A percentile compares a stretch with the other conserved stretches of the same genome.
Conservation (phyloP, 2,113 vertebrate genomes). For the Pomatorhinus ruficollis region DNA sequence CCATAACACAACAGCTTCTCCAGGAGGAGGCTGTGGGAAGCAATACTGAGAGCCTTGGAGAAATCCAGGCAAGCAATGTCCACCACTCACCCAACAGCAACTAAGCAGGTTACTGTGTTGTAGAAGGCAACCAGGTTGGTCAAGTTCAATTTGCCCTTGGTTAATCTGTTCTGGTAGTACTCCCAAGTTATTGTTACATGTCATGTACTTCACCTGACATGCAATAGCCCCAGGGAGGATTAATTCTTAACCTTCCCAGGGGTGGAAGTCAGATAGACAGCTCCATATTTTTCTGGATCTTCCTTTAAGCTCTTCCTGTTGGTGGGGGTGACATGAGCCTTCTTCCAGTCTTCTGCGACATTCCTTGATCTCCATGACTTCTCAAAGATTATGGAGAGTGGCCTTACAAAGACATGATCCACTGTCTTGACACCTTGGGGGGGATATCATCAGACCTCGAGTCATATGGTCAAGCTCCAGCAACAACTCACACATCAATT, state of each 20-base stretch:
- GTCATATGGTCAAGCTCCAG: not conserved
- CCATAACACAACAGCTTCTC: not conserved
- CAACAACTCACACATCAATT: not conserved
- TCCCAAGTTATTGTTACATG: too few relatives aligned
- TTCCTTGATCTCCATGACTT: not conserved
- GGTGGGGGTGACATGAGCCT: not conserved
- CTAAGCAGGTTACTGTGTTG: too few relatives aligned
- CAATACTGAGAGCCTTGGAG: not conserved
- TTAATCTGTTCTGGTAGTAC: not conserved
- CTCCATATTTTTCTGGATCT: not conserved
- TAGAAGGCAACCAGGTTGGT: not conserved
- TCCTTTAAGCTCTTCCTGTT: not conserved
- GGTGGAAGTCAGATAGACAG: not conserved
- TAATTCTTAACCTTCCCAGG: not conserved
- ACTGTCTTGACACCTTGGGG: not conserved
- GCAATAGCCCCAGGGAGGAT: not conserved
- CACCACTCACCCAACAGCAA: not conserved
- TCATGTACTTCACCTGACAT: not conserved
- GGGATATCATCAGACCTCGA: fast-evolving
- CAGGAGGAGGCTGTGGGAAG: not conserved
- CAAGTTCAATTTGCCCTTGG: not conserved
- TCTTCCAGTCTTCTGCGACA: not conserved
- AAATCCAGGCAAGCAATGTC: not conserved
- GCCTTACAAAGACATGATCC: not conserved
- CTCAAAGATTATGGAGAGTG: not conserved